Conservation (phyloP, 2,113 vertebrate genomes). For the Sylvietta virens region DNA sequence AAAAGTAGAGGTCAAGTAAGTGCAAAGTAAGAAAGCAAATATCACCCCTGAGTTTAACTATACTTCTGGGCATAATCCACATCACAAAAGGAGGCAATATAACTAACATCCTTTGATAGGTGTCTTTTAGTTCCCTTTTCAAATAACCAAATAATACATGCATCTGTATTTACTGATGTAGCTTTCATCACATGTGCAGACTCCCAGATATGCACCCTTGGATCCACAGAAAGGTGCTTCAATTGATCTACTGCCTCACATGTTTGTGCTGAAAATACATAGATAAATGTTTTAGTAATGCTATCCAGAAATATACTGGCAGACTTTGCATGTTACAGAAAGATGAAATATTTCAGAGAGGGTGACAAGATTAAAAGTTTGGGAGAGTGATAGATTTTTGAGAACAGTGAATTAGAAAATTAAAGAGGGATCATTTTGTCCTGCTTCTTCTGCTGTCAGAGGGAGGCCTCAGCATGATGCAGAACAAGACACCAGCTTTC, state of each 20-base stretch:
- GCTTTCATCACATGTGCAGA: background rate
- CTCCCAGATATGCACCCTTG: background rate
- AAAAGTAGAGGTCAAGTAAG: background rate
- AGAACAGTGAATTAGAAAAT: background rate
- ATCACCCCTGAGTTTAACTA: background rate
- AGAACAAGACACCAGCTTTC: background rate
- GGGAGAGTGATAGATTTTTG: background rate
- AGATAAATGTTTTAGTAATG: background rate
- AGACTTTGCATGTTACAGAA: fast-evolving
- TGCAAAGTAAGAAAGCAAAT: background rate
- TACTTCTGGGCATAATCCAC: background rate
- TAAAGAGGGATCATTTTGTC: background rate
- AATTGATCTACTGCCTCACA: background rate
- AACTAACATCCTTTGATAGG: background rate
- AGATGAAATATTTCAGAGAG: fast-evolving
- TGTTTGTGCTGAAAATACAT: background rate
- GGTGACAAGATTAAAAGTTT: background rate
- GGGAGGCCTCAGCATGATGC: background rate
- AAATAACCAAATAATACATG: background rate
- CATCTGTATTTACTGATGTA: background rate
- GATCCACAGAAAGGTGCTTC: background rate
- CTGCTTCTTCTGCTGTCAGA: background rate
- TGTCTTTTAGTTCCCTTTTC: background rate
- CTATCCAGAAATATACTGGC: fast-evolving
- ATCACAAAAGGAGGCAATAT: background rate